Evolutionary conservation across 2,113 vertebrate species (phyloP).

Genomic region (Laticauda colubrina): DNA sequence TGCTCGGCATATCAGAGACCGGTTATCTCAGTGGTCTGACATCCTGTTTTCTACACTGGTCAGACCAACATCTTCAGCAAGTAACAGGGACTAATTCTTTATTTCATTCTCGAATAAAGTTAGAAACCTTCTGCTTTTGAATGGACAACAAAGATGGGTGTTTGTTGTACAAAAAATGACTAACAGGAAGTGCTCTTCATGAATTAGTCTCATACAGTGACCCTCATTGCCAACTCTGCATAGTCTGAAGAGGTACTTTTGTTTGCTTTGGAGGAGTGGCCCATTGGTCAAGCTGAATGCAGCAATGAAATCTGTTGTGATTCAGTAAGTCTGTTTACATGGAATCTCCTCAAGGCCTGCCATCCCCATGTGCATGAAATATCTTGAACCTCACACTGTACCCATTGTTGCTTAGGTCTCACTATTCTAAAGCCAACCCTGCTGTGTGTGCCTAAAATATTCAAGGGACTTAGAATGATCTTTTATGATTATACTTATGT

Average conservation of each 20-base stretch:
- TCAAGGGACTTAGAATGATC: constrained; percentile 17
- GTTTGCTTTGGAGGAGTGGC: neutral
- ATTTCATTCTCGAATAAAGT: neutral
- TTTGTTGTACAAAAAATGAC: neutral
- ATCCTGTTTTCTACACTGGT: neutral
- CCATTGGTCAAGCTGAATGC: neutral
- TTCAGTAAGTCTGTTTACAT: neutral
- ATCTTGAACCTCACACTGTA: neutral
- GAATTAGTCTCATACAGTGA: neutral
- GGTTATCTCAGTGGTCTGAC: neutral
- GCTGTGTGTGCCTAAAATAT: neutral
- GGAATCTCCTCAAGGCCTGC: constrained; percentile 25
- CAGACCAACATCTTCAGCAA: neutral
- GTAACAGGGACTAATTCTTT: neutral
- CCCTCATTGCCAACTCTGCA: neutral
- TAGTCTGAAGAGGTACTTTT: neutral
- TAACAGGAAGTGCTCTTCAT: neutral
- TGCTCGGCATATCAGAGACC: neutral
- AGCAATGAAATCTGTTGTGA: neutral
- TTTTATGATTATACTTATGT: rapidly evolving
- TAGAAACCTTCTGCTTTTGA: neutral
- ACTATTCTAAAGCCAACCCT: neutral
- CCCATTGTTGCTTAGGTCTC: constrained; percentile 26
- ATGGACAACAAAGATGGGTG: neutral
- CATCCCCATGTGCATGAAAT: neutral